Evolutionary conservation across 2,888 invertebrate species (phyloP).

Genomic region (Drosophila meridiana): DNA sequence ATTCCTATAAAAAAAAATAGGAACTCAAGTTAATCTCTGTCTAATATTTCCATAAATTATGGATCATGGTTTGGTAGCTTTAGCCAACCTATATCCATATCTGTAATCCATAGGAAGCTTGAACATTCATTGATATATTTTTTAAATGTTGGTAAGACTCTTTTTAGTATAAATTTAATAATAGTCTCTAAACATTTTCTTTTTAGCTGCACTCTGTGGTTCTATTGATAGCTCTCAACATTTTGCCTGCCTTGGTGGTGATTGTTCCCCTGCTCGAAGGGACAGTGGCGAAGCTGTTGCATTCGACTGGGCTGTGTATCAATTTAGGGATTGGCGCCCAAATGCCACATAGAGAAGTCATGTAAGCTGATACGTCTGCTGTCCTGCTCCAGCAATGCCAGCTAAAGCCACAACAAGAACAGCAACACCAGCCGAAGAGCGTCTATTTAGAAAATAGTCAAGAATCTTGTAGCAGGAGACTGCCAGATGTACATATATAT

Average conservation of each 20-base stretch:
- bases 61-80: too few species aligned
- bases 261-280: constrained; percentile 5
- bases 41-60: too few species aligned
- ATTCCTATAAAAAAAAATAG: background rate
- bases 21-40: too few species aligned
- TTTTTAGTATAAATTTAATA: too few species aligned
- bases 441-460: constrained; percentile 71
- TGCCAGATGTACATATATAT: constrained; percentile 11
- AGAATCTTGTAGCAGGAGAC: constrained; percentile 52
- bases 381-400: constrained; percentile 56
- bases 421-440: constrained; percentile 20
- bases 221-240: background rate
- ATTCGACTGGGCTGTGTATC: constrained; percentile 53
- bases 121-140: background rate
- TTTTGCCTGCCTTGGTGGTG: background rate
- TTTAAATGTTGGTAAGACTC: too few species aligned
- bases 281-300: constrained; percentile 22
- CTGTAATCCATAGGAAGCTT: background rate
- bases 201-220: too few species aligned
- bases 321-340: constrained; percentile 77
- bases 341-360: constrained; percentile 78
- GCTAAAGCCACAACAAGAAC: constrained; percentile 39
- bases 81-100: background rate
- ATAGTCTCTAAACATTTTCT: background rate
- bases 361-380: constrained; percentile 71